Base-by-base conservation (phyloP, 1,140 invertebrate genomes). In the Eubasilissa regina region DNA sequence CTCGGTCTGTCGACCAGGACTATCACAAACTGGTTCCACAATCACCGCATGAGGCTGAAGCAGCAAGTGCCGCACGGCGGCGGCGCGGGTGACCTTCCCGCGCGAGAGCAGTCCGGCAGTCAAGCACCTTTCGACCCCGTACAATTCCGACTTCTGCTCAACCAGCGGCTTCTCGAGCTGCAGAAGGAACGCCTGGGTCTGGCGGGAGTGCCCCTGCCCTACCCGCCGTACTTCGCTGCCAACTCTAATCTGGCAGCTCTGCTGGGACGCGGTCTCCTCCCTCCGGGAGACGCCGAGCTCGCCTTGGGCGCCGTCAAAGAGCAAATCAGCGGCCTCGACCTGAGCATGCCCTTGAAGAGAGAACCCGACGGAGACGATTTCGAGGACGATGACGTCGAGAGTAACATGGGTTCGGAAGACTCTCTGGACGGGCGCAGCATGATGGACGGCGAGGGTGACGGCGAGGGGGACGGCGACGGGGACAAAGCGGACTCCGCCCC, bases 1-100 rank as follows among this genome's bases (percentile, higher is more conserved):
- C 89, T 99, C 8, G 95, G 93, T 12, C 89, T 99, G n/a, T 97
- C 97, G 0, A 95, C 97, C 11, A 92, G 98, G 81, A 99, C 98
- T 51, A 99, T 99, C 78, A 98, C 97, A 15, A 99, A 99, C 87
- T 99, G 98, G 98, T 99, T 99, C 91, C 98, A 99, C 89, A 99
- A 99, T 87, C 97, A 99, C 89, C 93, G 98, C 75, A 99, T 99
- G 97, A 92, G 98, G 72, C 91, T 99, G 84, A 99, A 99, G 88
- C 97, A 98, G 85, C 92, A 93, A 83, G 94, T 94, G 53, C 94
- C 95, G 0, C 94, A 95, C 78, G 93, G 93, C 0, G 93, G 93
- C 0, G 91, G 93, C 21, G 90, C 92, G 0, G 91, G 91, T 6
- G 91, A 93, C 35, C 91, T 94, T 13, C 93, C 94, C 0, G 90